These are phyloP conservation scores for Drosophila kanapiae DNA, from an alignment of 1,140 invertebrate genomes.

Conservation along the genomic window DNA sequence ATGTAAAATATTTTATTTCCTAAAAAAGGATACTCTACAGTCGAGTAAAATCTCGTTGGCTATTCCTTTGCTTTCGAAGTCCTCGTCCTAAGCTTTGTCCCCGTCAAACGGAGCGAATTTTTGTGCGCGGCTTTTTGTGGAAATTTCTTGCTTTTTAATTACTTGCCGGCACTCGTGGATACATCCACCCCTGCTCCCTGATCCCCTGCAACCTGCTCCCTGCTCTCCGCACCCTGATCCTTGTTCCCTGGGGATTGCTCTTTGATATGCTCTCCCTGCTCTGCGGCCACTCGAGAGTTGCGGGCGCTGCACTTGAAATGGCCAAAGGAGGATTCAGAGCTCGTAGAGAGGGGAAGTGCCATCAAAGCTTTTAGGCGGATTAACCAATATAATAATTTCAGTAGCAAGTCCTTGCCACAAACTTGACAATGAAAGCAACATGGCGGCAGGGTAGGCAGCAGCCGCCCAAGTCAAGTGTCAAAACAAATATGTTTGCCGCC, in stretches of 20 bases:
- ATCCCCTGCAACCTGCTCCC: constrained; percentile 43
- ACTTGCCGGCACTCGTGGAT: constrained; percentile 69
- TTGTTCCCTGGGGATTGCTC: constrained; percentile 31
- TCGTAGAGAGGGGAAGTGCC: constrained; percentile 25
- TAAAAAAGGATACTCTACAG: background rate
- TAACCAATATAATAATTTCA: constrained; percentile 73
- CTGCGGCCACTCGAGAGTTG: constrained; percentile 67
- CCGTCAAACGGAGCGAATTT: constrained; percentile 59
- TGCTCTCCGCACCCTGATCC: constrained; percentile 18
- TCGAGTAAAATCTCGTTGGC: background rate
- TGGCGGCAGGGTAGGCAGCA: constrained; percentile 5
- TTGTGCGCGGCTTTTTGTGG: constrained; percentile 67
- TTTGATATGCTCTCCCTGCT: constrained; percentile 64
- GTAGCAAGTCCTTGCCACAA: constrained; percentile 49
- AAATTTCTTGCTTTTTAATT: constrained; percentile 79
- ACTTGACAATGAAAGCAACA: constrained; percentile 71
- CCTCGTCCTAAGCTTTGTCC: constrained; percentile 55
- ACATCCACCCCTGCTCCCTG: constrained; percentile 26
- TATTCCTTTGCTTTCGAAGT: constrained; percentile 20
- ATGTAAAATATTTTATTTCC: background rate
- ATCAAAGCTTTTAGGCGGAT: constrained; percentile 80
- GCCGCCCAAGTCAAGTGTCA: constrained; percentile 62
- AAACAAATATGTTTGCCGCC: constrained; percentile 62
- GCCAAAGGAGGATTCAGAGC: constrained; percentile 27
- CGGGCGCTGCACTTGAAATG: constrained; percentile 64